Evolutionary conservation across 1,140 invertebrate species (phyloP).

Genomic region (Olivierus martensii): DNA sequence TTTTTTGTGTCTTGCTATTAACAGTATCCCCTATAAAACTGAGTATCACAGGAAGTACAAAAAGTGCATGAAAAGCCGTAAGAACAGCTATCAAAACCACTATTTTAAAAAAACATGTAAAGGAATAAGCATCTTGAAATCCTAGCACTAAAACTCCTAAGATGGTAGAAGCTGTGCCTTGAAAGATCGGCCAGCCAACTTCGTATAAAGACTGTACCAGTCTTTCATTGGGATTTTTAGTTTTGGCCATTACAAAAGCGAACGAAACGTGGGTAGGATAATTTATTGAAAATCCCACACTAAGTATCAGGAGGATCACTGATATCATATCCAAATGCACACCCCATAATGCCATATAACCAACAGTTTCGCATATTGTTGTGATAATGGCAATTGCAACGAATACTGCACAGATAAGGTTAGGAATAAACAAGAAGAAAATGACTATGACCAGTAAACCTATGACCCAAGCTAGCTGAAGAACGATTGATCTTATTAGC

Average conservation of each 20-base stretch:
- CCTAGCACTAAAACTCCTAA: conserved; percentile 72
- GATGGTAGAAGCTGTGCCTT: conserved; percentile 83
- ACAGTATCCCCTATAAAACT: too few relatives aligned
- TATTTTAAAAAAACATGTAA: conserved; percentile 94
- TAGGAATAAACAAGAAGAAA: conserved; percentile 88
- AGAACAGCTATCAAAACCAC: conserved; percentile 89
- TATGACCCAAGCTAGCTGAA: conserved; percentile 85
- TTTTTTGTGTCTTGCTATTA: too few relatives aligned
- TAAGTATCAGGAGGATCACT: conserved; percentile 98
- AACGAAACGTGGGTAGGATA: conserved; percentile 95
- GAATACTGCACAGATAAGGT: conserved; percentile 80
- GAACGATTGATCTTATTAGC: conserved; percentile 72
- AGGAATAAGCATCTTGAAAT: conserved; percentile 85
- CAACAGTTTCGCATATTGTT: conserved; percentile 87
- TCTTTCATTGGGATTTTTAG: conserved; percentile 38
- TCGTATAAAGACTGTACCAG: conserved; percentile 75
- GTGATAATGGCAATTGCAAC: conserved; percentile 88
- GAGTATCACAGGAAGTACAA: conserved; percentile 77
- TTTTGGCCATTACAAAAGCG: conserved; percentile 61
- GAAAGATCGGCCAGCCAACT: conserved; percentile 83
- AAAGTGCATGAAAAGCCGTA: conserved; percentile 79
- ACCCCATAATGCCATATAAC: conserved; percentile 89
- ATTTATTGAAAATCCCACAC: conserved; percentile 92
- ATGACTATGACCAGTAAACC: conserved; percentile 88
- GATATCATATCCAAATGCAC: conserved; percentile 92